Percentiles rank a stretch among this genome's conserved stretches.
phyloP scores from a whole-genome alignment of 2,888 invertebrate genomes.

The Nephrotoma flavescens region DNA sequence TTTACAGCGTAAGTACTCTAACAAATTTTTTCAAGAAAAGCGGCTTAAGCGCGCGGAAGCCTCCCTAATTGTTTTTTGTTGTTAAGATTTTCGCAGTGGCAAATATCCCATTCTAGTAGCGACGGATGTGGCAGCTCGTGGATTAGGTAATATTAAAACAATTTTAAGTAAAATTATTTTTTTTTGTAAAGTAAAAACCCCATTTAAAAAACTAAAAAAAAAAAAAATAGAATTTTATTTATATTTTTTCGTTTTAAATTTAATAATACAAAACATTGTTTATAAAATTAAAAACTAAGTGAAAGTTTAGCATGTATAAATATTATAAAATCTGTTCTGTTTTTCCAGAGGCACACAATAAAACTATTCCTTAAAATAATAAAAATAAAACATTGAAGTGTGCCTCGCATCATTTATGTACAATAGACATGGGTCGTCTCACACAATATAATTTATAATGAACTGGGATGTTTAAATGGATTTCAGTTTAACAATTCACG shows the following conservation, averaged over 20 bases:
- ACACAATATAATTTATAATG: neutral
- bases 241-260: neutral
- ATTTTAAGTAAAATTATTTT: neutral
- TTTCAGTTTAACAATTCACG: neutral
- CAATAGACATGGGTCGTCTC: neutral
- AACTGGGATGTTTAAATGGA: neutral
- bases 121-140: neutral
- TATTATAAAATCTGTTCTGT: constrained; percentile 4
- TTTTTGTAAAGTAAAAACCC: neutral
- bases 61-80: neutral
- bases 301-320: neutral
- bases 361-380: neutral
- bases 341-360: constrained; percentile 5
- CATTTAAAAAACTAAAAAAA: neutral
- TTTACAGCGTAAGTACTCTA: constrained; percentile 33
- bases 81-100: neutral
- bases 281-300: neutral
- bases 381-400: constrained; percentile 1
- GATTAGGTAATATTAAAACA: neutral
- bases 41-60: neutral
- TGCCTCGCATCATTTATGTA: constrained; percentile 1
- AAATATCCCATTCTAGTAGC: neutral
- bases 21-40: neutral
- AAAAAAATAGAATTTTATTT: neutral
- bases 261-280: neutral